Evolutionary conservation across 2,113 vertebrate species (phyloP), one percentile per base, ranked within the genome.

Genomic region (Azemiops feae): DNA sequence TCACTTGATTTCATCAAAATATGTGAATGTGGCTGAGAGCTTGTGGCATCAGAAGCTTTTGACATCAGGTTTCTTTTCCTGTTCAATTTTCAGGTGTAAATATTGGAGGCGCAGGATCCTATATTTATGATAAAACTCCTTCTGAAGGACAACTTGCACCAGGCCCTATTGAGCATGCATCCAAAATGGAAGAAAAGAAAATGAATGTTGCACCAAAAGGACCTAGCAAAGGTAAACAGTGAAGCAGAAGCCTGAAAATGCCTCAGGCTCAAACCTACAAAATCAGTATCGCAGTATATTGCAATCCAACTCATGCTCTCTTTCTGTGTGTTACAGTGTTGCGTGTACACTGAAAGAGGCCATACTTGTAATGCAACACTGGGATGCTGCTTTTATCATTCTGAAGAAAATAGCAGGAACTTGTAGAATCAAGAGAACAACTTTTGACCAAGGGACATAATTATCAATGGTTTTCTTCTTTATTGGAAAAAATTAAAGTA

Each of bases 61-160:
- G n/a, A 55, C 18, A n/a, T 69, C 11, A 69, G 27, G n/a, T 69
- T n/a, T 69, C 30, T 0, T 57, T 25, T 69, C n/a, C 4, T 95
- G 85, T 7, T 54, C 14, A 16, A 23, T 3, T 39, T 92, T 50
- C 95, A 99, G 99, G 99, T 7, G 99, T 99, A 95, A 99, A 99
- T 96, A 99, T 99, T 0, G 99, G 99, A 0, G 99, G 99, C 0
- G 99, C 99, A 0, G 99, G 99, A 22, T 99, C 99, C 22, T 99
- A 99, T 92, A 98, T 99, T 95, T 99, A 99, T 0, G 98, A 99
- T n/a, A 97, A 98, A 93, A 97, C 98, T 0, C 97, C 98, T 0
- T 95, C 96, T 0, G 98, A 98, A 92, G 97, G 97, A 88, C 97
- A 97, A 1, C 96, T 97, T 0, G 97, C 97, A 0, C 96, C 96